Percentiles rank a stretch among this genome's conserved stretches.
Evolutionary conservation across 2,888 invertebrate species (phyloP).

Genomic region (Yponomeuta cagnagella): DNA sequence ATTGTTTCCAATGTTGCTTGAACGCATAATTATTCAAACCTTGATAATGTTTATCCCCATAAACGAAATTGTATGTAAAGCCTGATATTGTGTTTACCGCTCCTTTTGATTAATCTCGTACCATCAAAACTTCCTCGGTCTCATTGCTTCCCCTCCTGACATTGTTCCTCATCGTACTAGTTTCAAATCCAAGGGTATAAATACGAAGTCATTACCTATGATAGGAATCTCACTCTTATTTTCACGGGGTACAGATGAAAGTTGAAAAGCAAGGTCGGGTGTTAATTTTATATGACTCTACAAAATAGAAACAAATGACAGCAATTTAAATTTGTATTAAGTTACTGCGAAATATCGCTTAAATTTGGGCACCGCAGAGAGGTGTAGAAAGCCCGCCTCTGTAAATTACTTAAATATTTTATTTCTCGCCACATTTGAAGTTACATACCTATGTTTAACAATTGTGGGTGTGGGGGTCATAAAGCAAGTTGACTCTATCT

Average conservation of each 20-base stretch:
- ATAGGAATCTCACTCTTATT: neutral
- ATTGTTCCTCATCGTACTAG: neutral
- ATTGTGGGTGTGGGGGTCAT: no score
- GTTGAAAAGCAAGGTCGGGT: neutral
- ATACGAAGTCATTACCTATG: neutral
- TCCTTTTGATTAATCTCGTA: conserved; percentile 5
- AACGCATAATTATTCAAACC: no score
- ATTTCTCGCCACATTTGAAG: no score
- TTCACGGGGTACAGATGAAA: neutral
- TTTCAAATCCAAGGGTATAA: conserved; percentile 5
- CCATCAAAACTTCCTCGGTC: conserved; percentile 6
- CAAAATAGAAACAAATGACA: conserved; percentile 14
- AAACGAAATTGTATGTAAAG: conserved; percentile 4
- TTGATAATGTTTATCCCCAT: neutral
- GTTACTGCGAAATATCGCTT: conserved; percentile 8
- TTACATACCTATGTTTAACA: no score
- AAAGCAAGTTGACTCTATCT: no score
- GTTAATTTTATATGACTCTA: conserved; percentile 1
- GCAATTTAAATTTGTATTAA: conserved; percentile 11
- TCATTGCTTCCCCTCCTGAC: neutral
- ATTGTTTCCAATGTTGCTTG: no score
- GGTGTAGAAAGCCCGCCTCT: no score
- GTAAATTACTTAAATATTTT: no score
- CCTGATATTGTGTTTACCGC: neutral
- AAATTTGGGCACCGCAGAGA: neutral